Conservation (phyloP, 92 coral and sea anemone genomes). For the Porites cylindrica region DNA sequence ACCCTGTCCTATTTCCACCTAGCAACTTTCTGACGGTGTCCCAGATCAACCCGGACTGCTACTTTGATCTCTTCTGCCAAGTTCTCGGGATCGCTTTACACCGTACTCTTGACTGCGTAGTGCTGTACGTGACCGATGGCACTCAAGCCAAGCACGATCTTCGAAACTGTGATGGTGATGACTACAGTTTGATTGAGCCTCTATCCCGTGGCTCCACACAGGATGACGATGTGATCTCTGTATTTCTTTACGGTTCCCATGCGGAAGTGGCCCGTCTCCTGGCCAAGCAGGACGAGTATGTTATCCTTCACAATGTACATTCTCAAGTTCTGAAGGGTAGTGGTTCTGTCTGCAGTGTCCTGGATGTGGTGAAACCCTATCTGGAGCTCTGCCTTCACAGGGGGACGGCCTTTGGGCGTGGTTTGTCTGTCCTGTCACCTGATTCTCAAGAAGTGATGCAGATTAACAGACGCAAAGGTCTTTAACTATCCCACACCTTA, state of each 20-base stretch:
- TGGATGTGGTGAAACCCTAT: slow-evolving; percentile 67
- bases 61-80: slow-evolving; percentile 71
- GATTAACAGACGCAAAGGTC: slow-evolving; percentile 31
- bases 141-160: slow-evolving; percentile 60
- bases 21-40: slow-evolving; percentile 41
- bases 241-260: slow-evolving; percentile 73
- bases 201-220: background rate
- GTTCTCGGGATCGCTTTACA: slow-evolving; percentile 65
- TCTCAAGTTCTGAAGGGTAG: slow-evolving; percentile 36
- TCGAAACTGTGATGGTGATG: slow-evolving; percentile 48
- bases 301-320: slow-evolving; percentile 73
- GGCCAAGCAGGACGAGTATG: slow-evolving; percentile 36
- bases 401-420: slow-evolving; percentile 72
- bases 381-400: slow-evolving; percentile 72
- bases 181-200: slow-evolving; percentile 39
- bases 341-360: slow-evolving; percentile 69
- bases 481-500: background rate
- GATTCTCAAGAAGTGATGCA: slow-evolving; percentile 52
- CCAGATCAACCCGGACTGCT: slow-evolving; percentile 52
- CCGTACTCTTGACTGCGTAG: slow-evolving; percentile 67
- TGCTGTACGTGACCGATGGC: slow-evolving; percentile 71
- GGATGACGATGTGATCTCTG: slow-evolving; percentile 18
- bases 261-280: slow-evolving; percentile 52
- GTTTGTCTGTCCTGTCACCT: slow-evolving; percentile 42
- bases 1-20: slow-evolving; percentile 57